Evolutionary conservation across 2,888 invertebrate genomes (phyloP), one percentile per base, ranked within the genome.

Genomic region (Gerosis bhagava): DNA sequence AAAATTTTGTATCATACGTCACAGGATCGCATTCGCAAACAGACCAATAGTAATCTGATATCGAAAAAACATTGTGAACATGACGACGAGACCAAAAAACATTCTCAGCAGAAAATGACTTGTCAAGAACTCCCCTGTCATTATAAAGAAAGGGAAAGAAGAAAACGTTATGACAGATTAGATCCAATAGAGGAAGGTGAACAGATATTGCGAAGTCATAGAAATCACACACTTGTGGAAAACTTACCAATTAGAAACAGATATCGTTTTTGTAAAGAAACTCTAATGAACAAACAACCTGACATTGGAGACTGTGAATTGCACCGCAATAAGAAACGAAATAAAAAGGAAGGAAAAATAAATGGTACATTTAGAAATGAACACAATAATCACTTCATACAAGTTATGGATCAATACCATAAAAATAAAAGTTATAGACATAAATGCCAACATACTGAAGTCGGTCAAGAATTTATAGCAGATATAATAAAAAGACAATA

Each of bases 401-500:
- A n/a, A n/a, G n/a, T n/a, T n/a, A n/a, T n/a, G n/a, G n/a, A n/a
- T n/a, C n/a, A n/a, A 53, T 59, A 62, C 3, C 55, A 53, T 28
- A 73, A 63, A 52, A 49, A 12, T 21, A 21, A 53, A 10, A 72
- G 58, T 47, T 56, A 26, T 12, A 50, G 16, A 32, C 17, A 36
- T 40, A 53, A 31, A 49, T 44, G 62, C 42, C 51, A 49, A 8
- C 44, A 46, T 31, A 49, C 56, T 26, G 65, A 72, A 36, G 40
- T 83, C 8, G 80, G 83, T 55, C 58, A 74, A 46, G 73, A 82
- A 37, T 87, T 75, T 51, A 87, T 86, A 57, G 70, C 73, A 15
- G 81, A 84, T 42, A 79, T 87, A 49, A 83, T 87, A 22, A 73
- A 59, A 51, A 66, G 69, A 40, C 87, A 87, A 59, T 87, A 87